Percentiles rank a stretch among this genome's conserved stretches.
These are phyloP conservation scores for Eptatretus burgeri DNA, from an alignment of 2,113 vertebrate species.

Conservation along the genomic window DNA sequence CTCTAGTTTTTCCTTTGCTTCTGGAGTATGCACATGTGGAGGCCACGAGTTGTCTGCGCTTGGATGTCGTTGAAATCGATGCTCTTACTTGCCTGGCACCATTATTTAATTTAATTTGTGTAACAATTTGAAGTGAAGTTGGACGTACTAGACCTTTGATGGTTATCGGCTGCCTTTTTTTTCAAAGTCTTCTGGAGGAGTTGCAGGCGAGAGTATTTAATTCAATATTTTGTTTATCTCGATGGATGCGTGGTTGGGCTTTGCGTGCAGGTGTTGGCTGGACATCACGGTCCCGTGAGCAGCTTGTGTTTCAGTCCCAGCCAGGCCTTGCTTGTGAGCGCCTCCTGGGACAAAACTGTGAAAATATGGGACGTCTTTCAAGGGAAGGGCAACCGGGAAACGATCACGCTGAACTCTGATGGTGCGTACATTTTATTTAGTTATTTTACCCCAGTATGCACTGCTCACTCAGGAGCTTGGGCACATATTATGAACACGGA, in stretches of 20 bases:
- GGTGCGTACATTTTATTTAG: conserved; percentile 19
- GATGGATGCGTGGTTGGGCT: background rate
- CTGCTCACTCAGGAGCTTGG: too few relatives aligned
- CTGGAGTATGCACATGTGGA: too few relatives aligned
- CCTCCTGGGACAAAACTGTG: conserved; percentile 72
- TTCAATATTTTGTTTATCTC: too few relatives aligned
- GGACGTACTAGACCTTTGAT: too few relatives aligned
- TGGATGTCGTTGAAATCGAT: too few relatives aligned
- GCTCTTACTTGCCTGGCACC: too few relatives aligned
- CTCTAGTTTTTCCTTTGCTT: too few relatives aligned
- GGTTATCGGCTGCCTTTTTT: too few relatives aligned
- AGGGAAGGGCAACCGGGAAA: conserved; percentile 78
- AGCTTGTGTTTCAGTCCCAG: conserved; percentile 49
- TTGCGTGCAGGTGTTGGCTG: conserved; percentile 33
- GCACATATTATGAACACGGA: too few relatives aligned
- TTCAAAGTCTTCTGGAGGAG: background rate
- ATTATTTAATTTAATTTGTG: too few relatives aligned
- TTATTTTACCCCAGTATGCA: background rate
- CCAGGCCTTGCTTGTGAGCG: conserved; percentile 49
- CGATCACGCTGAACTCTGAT: conserved; percentile 32
- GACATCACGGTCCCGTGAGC: conserved; percentile 67
- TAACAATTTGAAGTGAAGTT: too few relatives aligned
- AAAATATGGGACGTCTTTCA: conserved; percentile 84
- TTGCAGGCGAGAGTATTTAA: background rate
- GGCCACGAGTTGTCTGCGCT: too few relatives aligned